phyloP scores from a whole-genome alignment of 1,140 invertebrate species.

The Papilio dardanus region DNA sequence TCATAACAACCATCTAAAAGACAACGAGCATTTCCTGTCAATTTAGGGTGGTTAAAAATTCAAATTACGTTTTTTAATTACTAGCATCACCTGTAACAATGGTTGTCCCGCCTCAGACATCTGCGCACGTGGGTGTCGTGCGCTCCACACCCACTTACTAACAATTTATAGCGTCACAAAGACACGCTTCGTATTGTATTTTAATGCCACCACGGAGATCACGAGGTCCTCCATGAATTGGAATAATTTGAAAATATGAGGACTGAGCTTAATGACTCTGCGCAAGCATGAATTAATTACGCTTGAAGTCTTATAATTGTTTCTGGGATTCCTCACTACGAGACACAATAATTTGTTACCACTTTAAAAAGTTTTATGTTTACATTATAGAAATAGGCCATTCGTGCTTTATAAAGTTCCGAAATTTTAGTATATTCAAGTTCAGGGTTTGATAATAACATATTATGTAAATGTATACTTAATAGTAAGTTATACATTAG shows the following conservation, averaged over 20 bases:
- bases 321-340: no score
- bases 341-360: no score
- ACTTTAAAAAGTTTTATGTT: no score
- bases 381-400: no score
- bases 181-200: conserved; percentile 17
- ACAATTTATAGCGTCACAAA: conserved; percentile 14
- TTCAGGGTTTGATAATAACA: conserved; percentile 39
- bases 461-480: conserved; percentile 33
- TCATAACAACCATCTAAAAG: no score
- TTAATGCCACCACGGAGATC: conserved; percentile 2
- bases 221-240: not conserved
- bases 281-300: no score
- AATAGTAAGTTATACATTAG: conserved; percentile 67
- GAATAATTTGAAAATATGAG: no score
- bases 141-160: conserved; percentile 20
- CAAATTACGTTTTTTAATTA: not conserved
- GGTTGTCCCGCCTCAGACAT: conserved; percentile 15
- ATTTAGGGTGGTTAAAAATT: conserved; percentile 5
- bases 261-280: no score
- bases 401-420: no score
- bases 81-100: conserved; percentile 1
- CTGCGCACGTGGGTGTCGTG: conserved; percentile 9
- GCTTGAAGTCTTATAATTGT: no score
- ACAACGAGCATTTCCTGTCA: not conserved
- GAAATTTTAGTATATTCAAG: no score